A percentile compares a stretch with the other conserved stretches of the same genome.
Evolutionary conservation across 64 coral and sea anemone species (phyloP).

Genomic region (Pocillopora damicornis): DNA sequence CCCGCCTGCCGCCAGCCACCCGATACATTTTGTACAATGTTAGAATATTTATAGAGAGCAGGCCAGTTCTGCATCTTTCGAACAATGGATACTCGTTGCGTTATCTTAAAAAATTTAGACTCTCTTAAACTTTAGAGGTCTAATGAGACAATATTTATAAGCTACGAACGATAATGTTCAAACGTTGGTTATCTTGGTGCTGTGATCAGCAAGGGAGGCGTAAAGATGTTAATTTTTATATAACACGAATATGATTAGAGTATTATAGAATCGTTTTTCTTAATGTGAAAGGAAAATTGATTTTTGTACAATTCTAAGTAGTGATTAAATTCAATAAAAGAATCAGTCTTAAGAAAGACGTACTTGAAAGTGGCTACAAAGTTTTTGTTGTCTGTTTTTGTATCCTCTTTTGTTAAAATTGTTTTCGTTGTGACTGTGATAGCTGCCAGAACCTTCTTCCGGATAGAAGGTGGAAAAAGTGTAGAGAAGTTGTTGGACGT

Average conservation of each 20-base stretch:
- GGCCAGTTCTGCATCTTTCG: not conserved
- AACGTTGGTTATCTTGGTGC: not conserved
- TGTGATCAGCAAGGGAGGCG: not conserved
- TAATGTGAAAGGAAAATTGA: too few relatives aligned
- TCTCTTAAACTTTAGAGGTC: not conserved
- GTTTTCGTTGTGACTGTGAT: too few relatives aligned
- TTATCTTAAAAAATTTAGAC: not conserved
- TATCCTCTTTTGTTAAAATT: not conserved
- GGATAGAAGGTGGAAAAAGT: too few relatives aligned
- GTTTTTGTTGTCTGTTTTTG: not conserved
- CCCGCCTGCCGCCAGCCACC: not conserved
- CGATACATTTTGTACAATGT: not conserved
- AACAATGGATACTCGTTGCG: not conserved
- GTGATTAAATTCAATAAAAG: not conserved
- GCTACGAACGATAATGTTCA: not conserved
- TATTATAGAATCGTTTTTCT: not conserved
- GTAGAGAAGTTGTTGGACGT: too few relatives aligned
- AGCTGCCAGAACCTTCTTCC: too few relatives aligned
- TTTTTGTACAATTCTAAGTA: not conserved
- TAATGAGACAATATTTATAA: not conserved
- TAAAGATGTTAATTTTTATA: constrained; percentile 11
- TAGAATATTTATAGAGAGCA: not conserved
- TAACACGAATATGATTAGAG: not conserved
- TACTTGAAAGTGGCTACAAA: not conserved
- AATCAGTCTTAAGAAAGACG: not conserved